Evolutionary conservation across 2,113 vertebrate genomes (phyloP).

Genomic region (Poicephalus gulielmi): DNA sequence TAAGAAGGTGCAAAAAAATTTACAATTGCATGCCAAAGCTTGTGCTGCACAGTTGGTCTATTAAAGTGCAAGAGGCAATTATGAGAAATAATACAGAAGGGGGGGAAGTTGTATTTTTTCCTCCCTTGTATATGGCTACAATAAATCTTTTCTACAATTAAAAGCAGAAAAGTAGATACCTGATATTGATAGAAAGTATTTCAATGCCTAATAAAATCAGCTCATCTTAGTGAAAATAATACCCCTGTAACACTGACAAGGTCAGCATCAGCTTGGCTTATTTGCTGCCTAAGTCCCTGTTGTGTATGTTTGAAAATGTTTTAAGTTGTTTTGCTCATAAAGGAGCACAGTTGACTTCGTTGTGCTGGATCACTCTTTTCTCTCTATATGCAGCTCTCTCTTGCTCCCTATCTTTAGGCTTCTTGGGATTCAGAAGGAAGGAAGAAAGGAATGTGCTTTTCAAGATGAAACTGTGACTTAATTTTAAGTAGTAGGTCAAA

Average conservation of each 20-base stretch:
- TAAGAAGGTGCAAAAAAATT: not conserved
- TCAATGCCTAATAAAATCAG: not conserved
- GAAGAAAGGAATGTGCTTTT: conserved; percentile 48
- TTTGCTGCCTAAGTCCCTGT: conserved; percentile 42
- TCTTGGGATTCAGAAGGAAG: conserved; percentile 56
- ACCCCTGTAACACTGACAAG: not conserved
- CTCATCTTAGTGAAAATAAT: conserved; percentile 24
- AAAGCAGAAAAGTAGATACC: not conserved
- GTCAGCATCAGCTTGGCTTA: conserved; percentile 5
- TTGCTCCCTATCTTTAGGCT: conserved; percentile 22
- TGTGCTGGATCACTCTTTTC: conserved; percentile 37
- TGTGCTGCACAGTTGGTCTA: not conserved
- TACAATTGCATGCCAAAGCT: not conserved
- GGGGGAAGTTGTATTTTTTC: not conserved
- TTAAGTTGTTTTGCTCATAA: conserved; percentile 57
- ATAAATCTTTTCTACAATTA: not conserved
- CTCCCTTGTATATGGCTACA: not conserved
- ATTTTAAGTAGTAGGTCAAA: conserved; percentile 42
- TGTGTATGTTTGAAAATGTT: conserved; percentile 48
- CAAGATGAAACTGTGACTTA: conserved; percentile 48
- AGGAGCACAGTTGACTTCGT: conserved; percentile 43
- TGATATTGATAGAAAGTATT: not conserved
- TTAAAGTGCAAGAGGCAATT: not conserved
- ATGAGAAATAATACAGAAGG: not conserved
- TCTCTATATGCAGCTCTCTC: conserved; percentile 1